Conservation (phyloP, 2,888 invertebrate genomes). For the Gymnosoma rotundatum region DNA sequence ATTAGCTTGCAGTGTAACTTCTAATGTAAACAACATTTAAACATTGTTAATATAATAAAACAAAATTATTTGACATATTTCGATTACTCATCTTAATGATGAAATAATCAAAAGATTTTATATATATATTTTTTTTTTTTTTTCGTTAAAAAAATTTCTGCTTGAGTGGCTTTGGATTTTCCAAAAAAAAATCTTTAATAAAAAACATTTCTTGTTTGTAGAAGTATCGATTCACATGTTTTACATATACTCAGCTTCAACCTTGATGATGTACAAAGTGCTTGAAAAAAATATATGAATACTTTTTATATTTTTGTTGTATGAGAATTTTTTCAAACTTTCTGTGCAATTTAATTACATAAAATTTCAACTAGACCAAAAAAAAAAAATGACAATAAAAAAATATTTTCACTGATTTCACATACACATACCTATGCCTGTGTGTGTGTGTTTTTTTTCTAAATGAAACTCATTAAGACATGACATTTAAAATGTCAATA, state of each 20-base stretch:
- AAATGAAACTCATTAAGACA: constrained; percentile 5
- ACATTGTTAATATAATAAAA: no score
- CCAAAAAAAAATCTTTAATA: background rate
- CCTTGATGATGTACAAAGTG: constrained; percentile 44
- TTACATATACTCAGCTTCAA: constrained; percentile 49
- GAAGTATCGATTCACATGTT: constrained; percentile 55
- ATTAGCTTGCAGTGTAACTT: no score
- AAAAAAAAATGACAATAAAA: constrained; percentile 19
- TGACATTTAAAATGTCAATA: constrained; percentile 59
- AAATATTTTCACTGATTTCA: constrained; percentile 50
- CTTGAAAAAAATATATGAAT: constrained; percentile 31
- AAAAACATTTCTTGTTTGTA: constrained; percentile 45
- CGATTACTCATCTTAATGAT: constrained; percentile 42
- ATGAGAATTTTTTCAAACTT: background rate
- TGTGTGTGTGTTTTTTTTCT: background rate
- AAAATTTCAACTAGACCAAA: constrained; percentile 16
- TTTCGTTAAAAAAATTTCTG: constrained; percentile 46
- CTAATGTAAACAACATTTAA: no score
- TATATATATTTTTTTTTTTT: background rate
- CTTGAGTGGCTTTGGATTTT: constrained; percentile 55
- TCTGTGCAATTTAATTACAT: constrained; percentile 39
- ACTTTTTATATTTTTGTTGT: constrained; percentile 35
- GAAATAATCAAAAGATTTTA: constrained; percentile 57
- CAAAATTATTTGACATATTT: background rate
- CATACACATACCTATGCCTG: constrained; percentile 12